Evolutionary conservation across 2,797 vertebrate species (phyloP).

Genomic region (Glossophaga mutica): DNA sequence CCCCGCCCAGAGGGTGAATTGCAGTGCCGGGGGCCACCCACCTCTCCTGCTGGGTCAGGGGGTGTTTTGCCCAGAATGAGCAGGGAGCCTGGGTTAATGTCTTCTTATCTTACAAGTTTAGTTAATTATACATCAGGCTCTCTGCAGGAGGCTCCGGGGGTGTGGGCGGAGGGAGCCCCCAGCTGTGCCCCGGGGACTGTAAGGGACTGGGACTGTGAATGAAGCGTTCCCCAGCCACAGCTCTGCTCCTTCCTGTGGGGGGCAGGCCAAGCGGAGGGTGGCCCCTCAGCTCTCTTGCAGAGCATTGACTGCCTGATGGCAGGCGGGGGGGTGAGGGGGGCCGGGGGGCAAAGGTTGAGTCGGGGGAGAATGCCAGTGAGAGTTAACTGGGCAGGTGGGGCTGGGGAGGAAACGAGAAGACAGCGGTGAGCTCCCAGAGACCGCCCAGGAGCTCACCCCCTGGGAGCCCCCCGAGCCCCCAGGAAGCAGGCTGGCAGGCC

Average conservation of each 20-base stretch:
- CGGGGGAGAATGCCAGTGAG: not conserved
- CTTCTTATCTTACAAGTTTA: not conserved
- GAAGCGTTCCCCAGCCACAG: not conserved
- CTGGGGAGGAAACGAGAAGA: not conserved
- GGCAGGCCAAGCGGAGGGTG: not conserved
- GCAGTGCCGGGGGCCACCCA: too few relatives aligned
- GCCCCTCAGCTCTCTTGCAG: not conserved
- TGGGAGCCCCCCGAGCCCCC: accelerated
- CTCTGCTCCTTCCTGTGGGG: not conserved
- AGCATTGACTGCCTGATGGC: not conserved
- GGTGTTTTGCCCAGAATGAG: not conserved
- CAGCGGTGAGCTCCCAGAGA: not conserved
- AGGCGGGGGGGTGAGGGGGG: not conserved
- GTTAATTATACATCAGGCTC: not conserved
- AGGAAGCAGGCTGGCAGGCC: too few relatives aligned
- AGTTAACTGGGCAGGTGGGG: not conserved
- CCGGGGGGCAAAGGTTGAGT: not conserved
- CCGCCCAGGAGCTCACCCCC: not conserved
- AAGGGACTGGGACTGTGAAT: too few relatives aligned
- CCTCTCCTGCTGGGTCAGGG: not conserved
- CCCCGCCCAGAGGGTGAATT: not conserved
- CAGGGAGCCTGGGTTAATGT: not conserved
- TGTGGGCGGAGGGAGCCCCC: not conserved
- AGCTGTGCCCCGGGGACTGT: not conserved
- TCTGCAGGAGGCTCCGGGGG: not conserved